Percentiles rank a stretch among this genome's conserved stretches.
Conservation (phyloP, 2,888 invertebrate species). For the Tenthredo notha region DNA sequence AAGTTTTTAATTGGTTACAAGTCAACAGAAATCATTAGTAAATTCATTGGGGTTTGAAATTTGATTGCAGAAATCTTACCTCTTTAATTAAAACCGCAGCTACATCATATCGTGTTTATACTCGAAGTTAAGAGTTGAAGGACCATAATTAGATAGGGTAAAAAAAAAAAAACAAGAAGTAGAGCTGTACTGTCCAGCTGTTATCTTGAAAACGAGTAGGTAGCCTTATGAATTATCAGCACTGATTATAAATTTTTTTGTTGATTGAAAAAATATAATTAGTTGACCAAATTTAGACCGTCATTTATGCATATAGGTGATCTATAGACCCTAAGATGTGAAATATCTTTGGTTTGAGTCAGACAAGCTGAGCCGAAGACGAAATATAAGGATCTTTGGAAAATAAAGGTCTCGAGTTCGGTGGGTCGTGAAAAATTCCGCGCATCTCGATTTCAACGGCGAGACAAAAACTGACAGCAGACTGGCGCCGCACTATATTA, state of each 20-base stretch:
- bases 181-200: not conserved
- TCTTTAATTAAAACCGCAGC: not conserved
- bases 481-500: constrained; percentile 63
- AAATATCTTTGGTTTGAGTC: not conserved
- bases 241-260: constrained; percentile 8
- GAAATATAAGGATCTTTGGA: not conserved
- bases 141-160: not conserved
- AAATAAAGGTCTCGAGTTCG: constrained; percentile 23
- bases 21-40: constrained; percentile 17
- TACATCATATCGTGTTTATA: not conserved
- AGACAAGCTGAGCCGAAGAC: not conserved
- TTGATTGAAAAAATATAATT: not conserved
- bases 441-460: constrained; percentile 46
- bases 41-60: not conserved
- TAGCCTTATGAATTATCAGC: not conserved
- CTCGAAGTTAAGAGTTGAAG: not conserved
- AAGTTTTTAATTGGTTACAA: constrained; percentile 30
- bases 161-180: not conserved
- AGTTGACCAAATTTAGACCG: not conserved
- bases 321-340: not conserved
- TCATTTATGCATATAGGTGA: not conserved
- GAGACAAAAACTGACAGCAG: constrained; percentile 64
- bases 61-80: constrained; percentile 9
- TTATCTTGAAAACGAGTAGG: not conserved
- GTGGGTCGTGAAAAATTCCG: constrained; percentile 44